Evolutionary conservation across 2,113 vertebrate species (phyloP).

Genomic region (Geothlypis trichas): DNA sequence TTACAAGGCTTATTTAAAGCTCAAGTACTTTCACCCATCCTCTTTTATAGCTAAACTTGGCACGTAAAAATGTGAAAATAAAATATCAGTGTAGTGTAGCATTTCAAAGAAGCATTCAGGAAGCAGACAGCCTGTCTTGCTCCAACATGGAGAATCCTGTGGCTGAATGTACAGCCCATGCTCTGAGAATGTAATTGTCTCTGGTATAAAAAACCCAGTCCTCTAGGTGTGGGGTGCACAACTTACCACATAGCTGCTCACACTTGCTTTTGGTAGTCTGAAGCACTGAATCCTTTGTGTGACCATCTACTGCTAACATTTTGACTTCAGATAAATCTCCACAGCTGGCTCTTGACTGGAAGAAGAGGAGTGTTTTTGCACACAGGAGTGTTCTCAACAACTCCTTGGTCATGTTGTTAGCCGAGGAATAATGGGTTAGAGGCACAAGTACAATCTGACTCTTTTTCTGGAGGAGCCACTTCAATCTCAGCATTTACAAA

Average conservation of each 20-base stretch:
- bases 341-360: not conserved
- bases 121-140: constrained; percentile 50
- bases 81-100: constrained; percentile 53
- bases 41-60: constrained; percentile 20
- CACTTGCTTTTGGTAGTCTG: not conserved
- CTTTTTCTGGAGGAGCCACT: not conserved
- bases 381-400: not conserved
- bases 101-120: constrained; percentile 60
- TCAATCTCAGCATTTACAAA: not conserved
- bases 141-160: not conserved
- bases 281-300: not conserved
- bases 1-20: constrained; percentile 42
- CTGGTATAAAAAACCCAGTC: not conserved
- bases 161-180: not conserved
- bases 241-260: not conserved
- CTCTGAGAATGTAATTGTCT: not conserved
- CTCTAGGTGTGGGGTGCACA: not conserved
- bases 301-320: not conserved
- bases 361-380: not conserved
- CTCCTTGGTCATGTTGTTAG: not conserved
- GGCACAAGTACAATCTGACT: not conserved
- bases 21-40: constrained; percentile 32
- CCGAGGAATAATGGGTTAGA: not conserved
- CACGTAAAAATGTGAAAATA: constrained; percentile 33
- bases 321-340: not conserved